Base-by-base conservation (phyloP, 1,140 invertebrate species). In the Tetramorium simillimum region DNA sequence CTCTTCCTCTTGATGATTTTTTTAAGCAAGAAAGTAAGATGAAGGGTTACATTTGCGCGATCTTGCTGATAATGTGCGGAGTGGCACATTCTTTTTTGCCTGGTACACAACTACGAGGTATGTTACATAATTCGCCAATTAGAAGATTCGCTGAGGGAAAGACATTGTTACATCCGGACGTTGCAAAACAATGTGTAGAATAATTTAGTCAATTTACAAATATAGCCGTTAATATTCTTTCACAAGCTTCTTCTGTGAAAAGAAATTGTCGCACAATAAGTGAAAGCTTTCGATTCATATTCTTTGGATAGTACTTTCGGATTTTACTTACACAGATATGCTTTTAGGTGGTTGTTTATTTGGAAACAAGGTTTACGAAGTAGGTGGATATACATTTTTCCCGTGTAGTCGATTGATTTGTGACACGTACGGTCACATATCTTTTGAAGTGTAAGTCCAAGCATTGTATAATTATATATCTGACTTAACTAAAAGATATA, bases 31-130 rank as follows among this genome's bases (percentile, higher is more conserved):
- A 37, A 67, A 58, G 28, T 18, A 56, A 67, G 2, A 88, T 88
- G 86, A 75, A 73, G n/a, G 21, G 2, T 14, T 10, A 43, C 18
- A 14, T 86, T 1, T 76, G 46, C 9, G 28, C 62, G n/a, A 21
- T 82, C 21, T 82, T 86, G 5, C 16, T 86, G 21, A 18, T 65
- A 18, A n/a, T 62, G 18, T 88, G 75, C 14, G 53, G 21, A 2
- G 5, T 86, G 1, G 9, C 7, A 3, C n/a, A 46, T 10, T 60
- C 56, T 33, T 33, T 0, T 33, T 3, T 33, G 33, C 33, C 33
- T 24, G 51, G 49, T 21, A 12, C 12, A 18, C 67, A 63, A 24
- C 10, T 58, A 16, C 4, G 18, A 75, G 85, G 85, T 86, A 88
- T 4, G 46, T 75, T 43, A 7, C 12, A 28, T 28, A 78, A 51